Conservation (phyloP, 2,113 vertebrate species). For the Todiramphus chloris region DNA sequence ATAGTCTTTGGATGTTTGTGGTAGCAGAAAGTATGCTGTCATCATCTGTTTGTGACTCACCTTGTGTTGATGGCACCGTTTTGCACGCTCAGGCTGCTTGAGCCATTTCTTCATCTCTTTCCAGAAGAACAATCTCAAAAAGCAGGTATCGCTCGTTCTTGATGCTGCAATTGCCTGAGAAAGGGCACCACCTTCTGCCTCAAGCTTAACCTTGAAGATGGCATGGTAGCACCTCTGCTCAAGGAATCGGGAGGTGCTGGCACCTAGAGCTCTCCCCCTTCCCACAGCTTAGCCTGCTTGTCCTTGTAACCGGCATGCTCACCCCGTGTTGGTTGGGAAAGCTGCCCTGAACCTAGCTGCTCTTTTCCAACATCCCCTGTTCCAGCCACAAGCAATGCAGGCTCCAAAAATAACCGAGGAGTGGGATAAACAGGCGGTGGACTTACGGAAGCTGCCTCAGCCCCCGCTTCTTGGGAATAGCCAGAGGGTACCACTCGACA, state of each 20-base stretch:
- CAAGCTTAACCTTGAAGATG: neutral
- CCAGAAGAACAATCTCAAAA: neutral
- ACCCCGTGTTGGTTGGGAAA: neutral
- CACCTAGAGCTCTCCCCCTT: neutral
- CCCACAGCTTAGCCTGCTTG: neutral
- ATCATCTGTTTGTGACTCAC: neutral
- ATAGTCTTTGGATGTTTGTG: neutral
- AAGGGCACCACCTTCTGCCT: neutral
- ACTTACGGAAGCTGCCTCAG: constrained; percentile 58
- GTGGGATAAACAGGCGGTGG: constrained; percentile 55
- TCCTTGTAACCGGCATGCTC: neutral
- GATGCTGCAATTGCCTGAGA: neutral
- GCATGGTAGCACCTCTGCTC: neutral
- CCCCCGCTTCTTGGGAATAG: neutral
- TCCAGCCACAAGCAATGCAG: neutral
- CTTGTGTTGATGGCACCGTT: neutral
- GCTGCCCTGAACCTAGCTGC: neutral
- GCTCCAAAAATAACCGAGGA: constrained; percentile 49
- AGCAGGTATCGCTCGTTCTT: neutral
- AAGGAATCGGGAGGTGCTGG: neutral
- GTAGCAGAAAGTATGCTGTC: neutral
- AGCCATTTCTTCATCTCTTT: neutral
- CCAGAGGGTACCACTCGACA: neutral
- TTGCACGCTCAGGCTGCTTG: neutral
- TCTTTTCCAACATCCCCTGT: constrained; percentile 1